These are phyloP conservation scores for Sinonovacula constricta DNA, from an alignment of 1,140 invertebrate genomes.

Conservation along the genomic window DNA sequence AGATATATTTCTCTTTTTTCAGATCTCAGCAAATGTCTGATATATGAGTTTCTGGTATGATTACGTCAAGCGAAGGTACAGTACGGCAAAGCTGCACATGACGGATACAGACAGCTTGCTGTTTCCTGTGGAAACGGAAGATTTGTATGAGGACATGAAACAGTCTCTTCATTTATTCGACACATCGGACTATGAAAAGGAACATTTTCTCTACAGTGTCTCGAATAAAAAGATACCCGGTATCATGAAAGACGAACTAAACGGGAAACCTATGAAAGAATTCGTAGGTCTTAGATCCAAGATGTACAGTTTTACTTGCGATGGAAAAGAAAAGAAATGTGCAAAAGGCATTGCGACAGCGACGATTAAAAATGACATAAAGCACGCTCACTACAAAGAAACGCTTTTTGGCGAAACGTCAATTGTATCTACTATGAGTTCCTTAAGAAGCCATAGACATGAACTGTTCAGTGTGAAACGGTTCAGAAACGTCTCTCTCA, in stretches of 20 bases:
- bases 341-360: constrained; percentile 43
- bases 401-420: no score
- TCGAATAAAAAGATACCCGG: constrained; percentile 79
- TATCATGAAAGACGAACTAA: constrained; percentile 80
- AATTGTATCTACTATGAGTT: constrained; percentile 26
- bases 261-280: constrained; percentile 54
- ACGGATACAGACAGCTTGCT: constrained; percentile 78
- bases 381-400: no score
- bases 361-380: constrained; percentile 7
- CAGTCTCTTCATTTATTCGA: constrained; percentile 33
- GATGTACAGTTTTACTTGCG: constrained; percentile 17
- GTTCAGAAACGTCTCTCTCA: constrained; percentile 16
- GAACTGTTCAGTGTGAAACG: constrained; percentile 13
- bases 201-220: constrained; percentile 41
- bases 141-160: constrained; percentile 76
- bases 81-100: constrained; percentile 63
- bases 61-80: constrained; percentile 61
- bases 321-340: constrained; percentile 57
- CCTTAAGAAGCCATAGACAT: constrained; percentile 21
- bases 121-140: constrained; percentile 72
- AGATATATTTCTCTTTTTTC: no score
- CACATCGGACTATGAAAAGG: constrained; percentile 46
- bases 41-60: constrained; percentile 71
- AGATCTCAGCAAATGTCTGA: constrained; percentile 33
- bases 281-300: constrained; percentile 10